phyloP scores from a whole-genome alignment of 2,888 invertebrate species.

The Trichogramma evanescens region DNA sequence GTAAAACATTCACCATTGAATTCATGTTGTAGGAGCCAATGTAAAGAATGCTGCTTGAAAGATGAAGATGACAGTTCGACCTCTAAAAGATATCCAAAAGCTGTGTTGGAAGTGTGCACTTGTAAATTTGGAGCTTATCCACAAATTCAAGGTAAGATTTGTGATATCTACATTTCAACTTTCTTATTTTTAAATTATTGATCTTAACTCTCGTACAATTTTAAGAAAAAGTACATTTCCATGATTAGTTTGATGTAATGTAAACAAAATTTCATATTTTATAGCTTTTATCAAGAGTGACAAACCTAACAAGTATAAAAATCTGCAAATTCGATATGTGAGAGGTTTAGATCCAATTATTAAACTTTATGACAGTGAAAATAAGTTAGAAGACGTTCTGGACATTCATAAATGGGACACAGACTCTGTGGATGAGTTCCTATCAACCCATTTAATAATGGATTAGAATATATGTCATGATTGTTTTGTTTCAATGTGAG shows the following conservation, averaged over 20 bases:
- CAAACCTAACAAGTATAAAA: conserved; percentile 80
- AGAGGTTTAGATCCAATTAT: conserved; percentile 92
- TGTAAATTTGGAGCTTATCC: conserved; percentile 98
- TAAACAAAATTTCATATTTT: conserved; percentile 24
- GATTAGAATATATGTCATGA: conserved; percentile 15
- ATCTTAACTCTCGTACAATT: background rate
- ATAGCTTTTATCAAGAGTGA: conserved; percentile 92
- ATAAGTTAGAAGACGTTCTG: conserved; percentile 77
- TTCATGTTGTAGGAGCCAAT: conserved; percentile 53
- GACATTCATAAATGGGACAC: conserved; percentile 99
- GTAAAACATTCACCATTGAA: background rate
- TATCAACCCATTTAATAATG: conserved; percentile 71
- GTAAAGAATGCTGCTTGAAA: conserved; percentile 73
- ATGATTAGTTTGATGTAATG: background rate
- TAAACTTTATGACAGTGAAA: conserved; percentile 77
- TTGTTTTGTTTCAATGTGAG: background rate
- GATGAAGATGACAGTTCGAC: conserved; percentile 60
- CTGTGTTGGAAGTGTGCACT: conserved; percentile 91
- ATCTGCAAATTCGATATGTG: conserved; percentile 85
- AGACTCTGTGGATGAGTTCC: conserved; percentile 93
- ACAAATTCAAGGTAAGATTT: conserved; percentile 72
- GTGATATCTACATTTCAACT: background rate
- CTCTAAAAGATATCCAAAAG: conserved; percentile 76
- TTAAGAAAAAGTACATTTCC: background rate
- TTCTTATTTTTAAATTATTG: background rate